phyloP scores from a whole-genome alignment of 2,888 invertebrate species.

The Sminthurinus aureus region DNA sequence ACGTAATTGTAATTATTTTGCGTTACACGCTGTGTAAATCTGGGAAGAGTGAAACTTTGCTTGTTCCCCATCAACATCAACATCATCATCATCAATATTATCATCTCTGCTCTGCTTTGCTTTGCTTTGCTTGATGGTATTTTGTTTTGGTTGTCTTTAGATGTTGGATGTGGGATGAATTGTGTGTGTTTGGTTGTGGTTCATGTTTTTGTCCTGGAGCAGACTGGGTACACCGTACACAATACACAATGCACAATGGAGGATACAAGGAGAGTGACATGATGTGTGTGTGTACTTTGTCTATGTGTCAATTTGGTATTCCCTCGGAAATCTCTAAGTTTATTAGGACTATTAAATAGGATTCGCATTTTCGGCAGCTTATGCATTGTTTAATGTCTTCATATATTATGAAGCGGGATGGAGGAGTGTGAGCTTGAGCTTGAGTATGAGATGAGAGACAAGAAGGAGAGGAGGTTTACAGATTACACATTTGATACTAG shows the following conservation, averaged over 20 bases:
- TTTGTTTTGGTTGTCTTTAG: not conserved
- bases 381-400: slow-evolving; percentile 20
- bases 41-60: not conserved
- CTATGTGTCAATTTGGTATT: slow-evolving; percentile 37
- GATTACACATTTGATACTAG: slow-evolving; percentile 14
- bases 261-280: not conserved
- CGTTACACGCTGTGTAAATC: not conserved
- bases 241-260: not conserved
- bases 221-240: slow-evolving; percentile 1
- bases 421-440: not conserved
- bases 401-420: not conserved
- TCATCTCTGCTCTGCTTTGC: slow-evolving; percentile 6
- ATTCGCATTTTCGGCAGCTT: slow-evolving; percentile 33
- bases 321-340: slow-evolving; percentile 36
- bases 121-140: slow-evolving; percentile 3
- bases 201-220: slow-evolving; percentile 18
- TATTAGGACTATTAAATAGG: slow-evolving; percentile 41
- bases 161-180: not conserved
- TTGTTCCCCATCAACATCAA: not conserved
- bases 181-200: slow-evolving; percentile 6
- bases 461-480: slow-evolving; percentile 22
- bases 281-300: slow-evolving; percentile 18
- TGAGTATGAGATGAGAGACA: not conserved
- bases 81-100: not conserved
- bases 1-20: not conserved